Evolutionary conservation across 1,140 invertebrate genomes (phyloP).

Genomic region (Pseudomyrmex concolor): DNA sequence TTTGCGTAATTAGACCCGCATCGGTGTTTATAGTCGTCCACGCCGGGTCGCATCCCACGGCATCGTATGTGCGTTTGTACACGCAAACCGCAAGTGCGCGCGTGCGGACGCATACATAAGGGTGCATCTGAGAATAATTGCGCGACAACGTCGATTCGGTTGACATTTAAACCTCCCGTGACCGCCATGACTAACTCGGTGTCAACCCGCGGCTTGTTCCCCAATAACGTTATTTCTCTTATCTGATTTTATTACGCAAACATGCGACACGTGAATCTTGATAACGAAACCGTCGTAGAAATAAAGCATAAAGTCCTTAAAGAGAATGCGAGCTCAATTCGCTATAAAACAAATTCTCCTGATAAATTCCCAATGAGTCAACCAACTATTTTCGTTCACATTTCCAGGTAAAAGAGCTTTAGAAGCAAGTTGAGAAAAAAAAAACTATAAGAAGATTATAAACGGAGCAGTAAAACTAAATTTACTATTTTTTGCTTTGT

Average conservation of each 20-base stretch:
- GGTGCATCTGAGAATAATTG: slow-evolving; percentile 13
- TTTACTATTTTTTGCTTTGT: too few species aligned
- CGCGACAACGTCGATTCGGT: not conserved
- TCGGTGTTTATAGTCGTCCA: slow-evolving; percentile 72
- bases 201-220: not conserved
- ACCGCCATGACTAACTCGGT: not conserved
- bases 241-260: not conserved
- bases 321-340: too few species aligned
- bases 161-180: not conserved
- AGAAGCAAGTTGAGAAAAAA: too few species aligned
- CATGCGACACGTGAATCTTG: too few species aligned
- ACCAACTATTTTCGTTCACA: too few species aligned
- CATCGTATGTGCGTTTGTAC: slow-evolving; percentile 26
- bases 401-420: too few species aligned
- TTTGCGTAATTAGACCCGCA: slow-evolving; percentile 78
- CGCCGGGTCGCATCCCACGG: slow-evolving; percentile 36
- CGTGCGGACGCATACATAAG: slow-evolving; percentile 17
- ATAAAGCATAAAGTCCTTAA: too few species aligned
- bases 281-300: not conserved
- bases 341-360: too few species aligned
- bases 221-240: not conserved
- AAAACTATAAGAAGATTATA: too few species aligned
- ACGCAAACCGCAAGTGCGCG: not conserved
- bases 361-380: too few species aligned
- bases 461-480: too few species aligned